Evolutionary conservation across 2,113 vertebrate species (phyloP).

Genomic region (Peromyscus maniculatus): DNA sequence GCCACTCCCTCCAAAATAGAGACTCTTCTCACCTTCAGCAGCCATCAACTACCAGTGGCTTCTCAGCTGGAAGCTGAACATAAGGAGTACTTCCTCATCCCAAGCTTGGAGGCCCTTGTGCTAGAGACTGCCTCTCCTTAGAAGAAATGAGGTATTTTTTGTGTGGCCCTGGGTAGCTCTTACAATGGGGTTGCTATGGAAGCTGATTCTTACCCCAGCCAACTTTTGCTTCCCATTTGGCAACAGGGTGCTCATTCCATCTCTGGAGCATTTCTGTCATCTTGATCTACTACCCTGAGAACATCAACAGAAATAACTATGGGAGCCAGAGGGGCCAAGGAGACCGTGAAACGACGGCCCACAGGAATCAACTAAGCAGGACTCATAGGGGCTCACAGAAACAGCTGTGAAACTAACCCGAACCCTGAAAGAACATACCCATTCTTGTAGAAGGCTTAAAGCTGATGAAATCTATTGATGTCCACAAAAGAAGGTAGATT

Average conservation of each 20-base stretch:
- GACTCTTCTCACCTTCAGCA: not conserved
- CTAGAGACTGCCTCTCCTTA: not conserved
- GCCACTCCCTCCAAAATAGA: not conserved
- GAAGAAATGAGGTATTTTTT: not conserved
- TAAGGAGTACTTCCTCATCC: not conserved
- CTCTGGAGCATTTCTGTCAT: not conserved
- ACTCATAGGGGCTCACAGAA: not conserved
- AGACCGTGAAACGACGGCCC: not conserved
- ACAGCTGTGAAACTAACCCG: not conserved
- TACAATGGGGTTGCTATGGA: not conserved
- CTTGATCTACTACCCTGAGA: too few relatives aligned
- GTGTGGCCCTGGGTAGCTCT: not conserved
- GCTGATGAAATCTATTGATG: too few relatives aligned
- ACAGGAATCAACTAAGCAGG: not conserved
- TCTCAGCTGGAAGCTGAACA: accelerated
- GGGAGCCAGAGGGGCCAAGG: not conserved
- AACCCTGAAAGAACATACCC: too few relatives aligned
- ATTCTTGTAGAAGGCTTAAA: too few relatives aligned
- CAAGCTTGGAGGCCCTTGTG: not conserved
- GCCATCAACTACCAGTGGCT: not conserved
- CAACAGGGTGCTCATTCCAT: not conserved
- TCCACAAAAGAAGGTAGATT: too few relatives aligned
- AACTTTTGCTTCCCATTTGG: not conserved
- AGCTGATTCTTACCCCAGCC: not conserved
- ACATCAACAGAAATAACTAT: not conserved